These are phyloP conservation scores for Athalia cordata DNA, from an alignment of 2,888 invertebrate species.

Conservation along the genomic window DNA sequence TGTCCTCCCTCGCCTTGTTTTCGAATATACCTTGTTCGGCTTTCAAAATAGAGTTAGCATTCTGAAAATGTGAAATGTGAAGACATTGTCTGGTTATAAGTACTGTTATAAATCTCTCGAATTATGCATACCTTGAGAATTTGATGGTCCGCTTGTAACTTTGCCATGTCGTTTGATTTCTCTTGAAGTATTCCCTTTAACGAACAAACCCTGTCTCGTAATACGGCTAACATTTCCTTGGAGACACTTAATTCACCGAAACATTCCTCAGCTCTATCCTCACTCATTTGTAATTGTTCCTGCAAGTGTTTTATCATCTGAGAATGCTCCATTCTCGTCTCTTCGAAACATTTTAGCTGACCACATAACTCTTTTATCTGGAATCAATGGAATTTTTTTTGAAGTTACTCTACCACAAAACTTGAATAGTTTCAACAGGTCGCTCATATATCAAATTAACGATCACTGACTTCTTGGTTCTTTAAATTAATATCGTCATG, in stretches of 20 bases:
- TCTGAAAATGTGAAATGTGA: constrained; percentile 55
- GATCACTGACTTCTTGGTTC: constrained; percentile 35
- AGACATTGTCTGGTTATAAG: constrained; percentile 11
- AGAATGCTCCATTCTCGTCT: constrained; percentile 48
- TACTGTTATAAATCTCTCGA: constrained; percentile 17
- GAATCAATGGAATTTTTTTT: constrained; percentile 39
- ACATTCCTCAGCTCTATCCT: constrained; percentile 54
- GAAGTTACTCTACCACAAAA: background rate
- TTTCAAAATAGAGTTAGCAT: constrained; percentile 63
- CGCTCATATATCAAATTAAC: constrained; percentile 10
- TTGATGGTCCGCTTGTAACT: constrained; percentile 63
- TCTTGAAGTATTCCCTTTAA: constrained; percentile 60
- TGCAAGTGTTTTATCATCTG: constrained; percentile 55
- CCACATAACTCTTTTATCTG: constrained; percentile 45
- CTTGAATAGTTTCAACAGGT: background rate
- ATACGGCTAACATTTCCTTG: constrained; percentile 55
- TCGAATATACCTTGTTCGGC: constrained; percentile 55
- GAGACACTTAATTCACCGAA: constrained; percentile 56
- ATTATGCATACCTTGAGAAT: constrained; percentile 58
- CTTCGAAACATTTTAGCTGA: constrained; percentile 30
- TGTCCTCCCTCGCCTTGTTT: constrained; percentile 58
- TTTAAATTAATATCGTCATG: constrained; percentile 37
- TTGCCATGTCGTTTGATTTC: constrained; percentile 60
- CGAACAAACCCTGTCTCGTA: constrained; percentile 57
- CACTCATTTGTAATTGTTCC: constrained; percentile 54